These are phyloP conservation scores for Fregetta grallaria DNA, from an alignment of 2,113 vertebrate genomes.

Conservation along the genomic window DNA sequence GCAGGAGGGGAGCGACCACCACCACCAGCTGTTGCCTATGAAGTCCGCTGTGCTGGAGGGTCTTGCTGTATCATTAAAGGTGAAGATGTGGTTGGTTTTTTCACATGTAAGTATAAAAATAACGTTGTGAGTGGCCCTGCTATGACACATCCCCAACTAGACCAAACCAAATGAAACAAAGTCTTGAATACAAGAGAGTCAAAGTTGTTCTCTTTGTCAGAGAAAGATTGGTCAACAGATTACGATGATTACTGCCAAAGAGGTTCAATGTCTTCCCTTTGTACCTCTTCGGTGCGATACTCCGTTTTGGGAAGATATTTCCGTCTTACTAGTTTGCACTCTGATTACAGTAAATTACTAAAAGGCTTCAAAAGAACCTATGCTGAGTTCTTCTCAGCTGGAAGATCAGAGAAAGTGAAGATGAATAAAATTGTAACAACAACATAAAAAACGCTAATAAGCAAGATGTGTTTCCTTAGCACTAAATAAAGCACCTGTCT, in stretches of 20 bases:
- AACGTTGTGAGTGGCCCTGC: background rate
- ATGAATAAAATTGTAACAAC: background rate
- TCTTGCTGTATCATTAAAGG: background rate
- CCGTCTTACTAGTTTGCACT: background rate
- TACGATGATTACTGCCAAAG: background rate
- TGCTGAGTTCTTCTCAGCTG: background rate
- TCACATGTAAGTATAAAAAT: background rate
- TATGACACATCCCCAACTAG: background rate
- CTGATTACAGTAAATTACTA: background rate
- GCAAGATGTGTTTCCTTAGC: background rate
- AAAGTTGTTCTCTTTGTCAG: background rate
- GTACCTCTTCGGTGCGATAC: background rate
- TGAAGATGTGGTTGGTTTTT: background rate
- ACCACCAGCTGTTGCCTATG: background rate
- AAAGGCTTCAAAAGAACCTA: background rate
- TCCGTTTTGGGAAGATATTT: background rate
- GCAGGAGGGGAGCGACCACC: rapidly evolving
- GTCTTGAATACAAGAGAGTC: background rate
- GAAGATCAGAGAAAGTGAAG: background rate
- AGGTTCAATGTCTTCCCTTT: background rate
- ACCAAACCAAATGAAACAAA: background rate
- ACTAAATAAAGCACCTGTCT: background rate
- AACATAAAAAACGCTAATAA: background rate
- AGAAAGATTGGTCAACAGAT: background rate
- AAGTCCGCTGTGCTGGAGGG: background rate